Conservation (phyloP, 2,113 vertebrate genomes). For the Ochotona princeps region DNA sequence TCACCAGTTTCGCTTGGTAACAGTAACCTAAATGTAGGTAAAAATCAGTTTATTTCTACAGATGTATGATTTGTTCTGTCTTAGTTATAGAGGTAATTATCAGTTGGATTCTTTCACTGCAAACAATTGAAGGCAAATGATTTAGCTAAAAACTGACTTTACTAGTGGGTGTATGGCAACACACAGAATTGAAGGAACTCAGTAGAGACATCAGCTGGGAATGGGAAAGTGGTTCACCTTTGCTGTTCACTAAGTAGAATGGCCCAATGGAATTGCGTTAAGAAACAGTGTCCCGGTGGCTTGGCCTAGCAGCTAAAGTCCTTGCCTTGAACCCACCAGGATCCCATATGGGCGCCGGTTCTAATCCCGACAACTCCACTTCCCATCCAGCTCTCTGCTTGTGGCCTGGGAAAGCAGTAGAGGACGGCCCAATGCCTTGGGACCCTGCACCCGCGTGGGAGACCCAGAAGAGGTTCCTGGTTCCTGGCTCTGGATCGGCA, state of each 20-base stretch:
- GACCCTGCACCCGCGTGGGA: too few species aligned
- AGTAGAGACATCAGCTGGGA: not conserved
- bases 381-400: too few species aligned
- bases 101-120: not conserved
- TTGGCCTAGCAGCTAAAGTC: too few species aligned
- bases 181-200: not conserved
- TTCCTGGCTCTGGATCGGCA: too few species aligned
- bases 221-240: not conserved
- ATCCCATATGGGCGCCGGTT: too few species aligned
- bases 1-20: not conserved
- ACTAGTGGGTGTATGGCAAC: not conserved
- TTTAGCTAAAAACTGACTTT: slow-evolving; percentile 12
- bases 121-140: not conserved
- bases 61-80: not conserved
- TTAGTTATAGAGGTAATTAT: slow-evolving; percentile 15
- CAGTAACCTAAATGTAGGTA: not conserved
- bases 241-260: not conserved
- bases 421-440: too few species aligned
- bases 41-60: not conserved
- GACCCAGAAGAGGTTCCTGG: too few species aligned
- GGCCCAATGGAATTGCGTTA: not conserved
- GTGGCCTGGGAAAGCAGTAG: too few species aligned
- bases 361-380: too few species aligned
- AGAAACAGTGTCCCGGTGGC: too few species aligned
- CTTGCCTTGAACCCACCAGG: too few species aligned